Percentiles rank a stretch among this genome's conserved stretches.
phyloP scores from a whole-genome alignment of 2,113 vertebrate species.

The Mesitornis unicolor region DNA sequence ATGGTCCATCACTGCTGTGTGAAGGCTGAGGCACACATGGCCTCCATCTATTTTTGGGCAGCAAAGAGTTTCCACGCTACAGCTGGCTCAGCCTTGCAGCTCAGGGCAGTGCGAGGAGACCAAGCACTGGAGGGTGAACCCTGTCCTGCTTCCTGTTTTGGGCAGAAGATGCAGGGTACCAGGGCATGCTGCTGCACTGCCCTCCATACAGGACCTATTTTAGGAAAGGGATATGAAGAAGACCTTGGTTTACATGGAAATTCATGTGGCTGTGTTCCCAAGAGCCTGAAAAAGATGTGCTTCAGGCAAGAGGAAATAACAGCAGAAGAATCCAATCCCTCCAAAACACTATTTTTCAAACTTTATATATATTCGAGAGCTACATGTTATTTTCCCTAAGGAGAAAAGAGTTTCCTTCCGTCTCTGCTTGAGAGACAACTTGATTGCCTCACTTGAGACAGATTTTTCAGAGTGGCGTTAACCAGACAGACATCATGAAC shows the following conservation, averaged over 20 bases:
- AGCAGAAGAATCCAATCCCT: neutral
- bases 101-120: rapidly evolving
- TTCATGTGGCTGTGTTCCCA: neutral
- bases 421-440: constrained; percentile 44
- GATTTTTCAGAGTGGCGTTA: constrained; percentile 28
- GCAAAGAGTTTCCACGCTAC: neutral
- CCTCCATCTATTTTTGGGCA: neutral
- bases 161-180: neutral
- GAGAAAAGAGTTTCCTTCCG: constrained; percentile 26
- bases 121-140: neutral
- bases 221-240: neutral
- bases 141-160: neutral
- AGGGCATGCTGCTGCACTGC: neutral
- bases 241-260: neutral
- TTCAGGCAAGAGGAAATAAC: neutral
- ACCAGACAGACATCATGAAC: neutral
- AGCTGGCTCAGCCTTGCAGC: neutral
- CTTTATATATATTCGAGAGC: constrained; percentile 23
- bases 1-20: rapidly evolving
- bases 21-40: neutral
- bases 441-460: constrained; percentile 54
- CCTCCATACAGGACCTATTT: neutral
- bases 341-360: constrained; percentile 15
- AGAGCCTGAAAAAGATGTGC: neutral
- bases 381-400: constrained; percentile 10